Conservation (phyloP, 2,888 invertebrate genomes). For the Cantharis rustica region DNA sequence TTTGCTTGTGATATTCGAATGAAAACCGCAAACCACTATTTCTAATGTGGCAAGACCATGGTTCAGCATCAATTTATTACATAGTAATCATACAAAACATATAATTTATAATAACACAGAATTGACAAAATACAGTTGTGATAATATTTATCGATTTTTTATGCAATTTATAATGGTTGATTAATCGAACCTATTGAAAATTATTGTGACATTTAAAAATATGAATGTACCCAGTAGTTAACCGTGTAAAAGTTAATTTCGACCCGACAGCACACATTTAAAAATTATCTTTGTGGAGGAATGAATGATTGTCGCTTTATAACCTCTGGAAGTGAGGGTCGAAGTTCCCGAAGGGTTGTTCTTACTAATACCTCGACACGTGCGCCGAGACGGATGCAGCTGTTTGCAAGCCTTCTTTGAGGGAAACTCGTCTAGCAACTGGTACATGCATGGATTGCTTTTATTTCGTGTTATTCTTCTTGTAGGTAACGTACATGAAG, state of each 20-base stretch:
- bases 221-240: neutral
- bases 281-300: slow-evolving; percentile 5
- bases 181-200: neutral
- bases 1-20: neutral
- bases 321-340: slow-evolving; percentile 13
- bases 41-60: neutral
- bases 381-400: slow-evolving; percentile 38
- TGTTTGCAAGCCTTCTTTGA: slow-evolving; percentile 34
- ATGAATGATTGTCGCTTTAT: slow-evolving; percentile 7
- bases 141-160: neutral
- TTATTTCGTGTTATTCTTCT: neutral
- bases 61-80: neutral
- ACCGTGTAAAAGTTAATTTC: neutral
- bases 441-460: slow-evolving; percentile 13
- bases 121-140: neutral
- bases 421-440: slow-evolving; percentile 28
- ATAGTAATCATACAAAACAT: neutral
- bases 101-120: neutral
- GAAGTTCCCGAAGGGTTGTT: slow-evolving; percentile 18
- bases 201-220: neutral
- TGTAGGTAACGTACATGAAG: neutral
- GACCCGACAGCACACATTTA: neutral
- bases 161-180: neutral
- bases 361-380: slow-evolving; percentile 32
- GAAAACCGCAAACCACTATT: neutral